Conservation (phyloP, 64 coral and sea anemone species). For the Dendronephthya gigantea region DNA sequence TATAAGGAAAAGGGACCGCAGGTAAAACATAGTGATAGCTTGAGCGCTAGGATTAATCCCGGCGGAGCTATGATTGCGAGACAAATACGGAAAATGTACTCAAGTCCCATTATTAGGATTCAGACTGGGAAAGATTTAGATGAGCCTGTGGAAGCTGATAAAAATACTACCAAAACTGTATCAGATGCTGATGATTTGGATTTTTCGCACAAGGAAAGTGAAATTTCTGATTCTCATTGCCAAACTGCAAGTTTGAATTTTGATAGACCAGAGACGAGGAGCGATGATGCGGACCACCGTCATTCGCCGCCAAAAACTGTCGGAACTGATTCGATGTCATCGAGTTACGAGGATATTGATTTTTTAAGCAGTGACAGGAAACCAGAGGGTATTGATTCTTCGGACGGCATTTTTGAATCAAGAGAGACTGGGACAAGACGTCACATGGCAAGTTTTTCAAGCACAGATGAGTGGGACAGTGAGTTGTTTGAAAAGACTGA, state of each 20-base stretch:
- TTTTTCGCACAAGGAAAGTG: neutral
- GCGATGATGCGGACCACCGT: neutral
- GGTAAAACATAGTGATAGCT: neutral
- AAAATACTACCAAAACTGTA: neutral
- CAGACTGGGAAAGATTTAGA: neutral
- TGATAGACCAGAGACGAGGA: neutral
- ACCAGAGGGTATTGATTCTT: neutral
- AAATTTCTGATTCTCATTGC: neutral
- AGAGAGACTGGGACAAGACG: neutral
- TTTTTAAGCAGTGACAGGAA: neutral
- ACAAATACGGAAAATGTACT: neutral
- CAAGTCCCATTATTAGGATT: neutral
- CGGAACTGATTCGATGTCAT: neutral
- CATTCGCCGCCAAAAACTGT: neutral
- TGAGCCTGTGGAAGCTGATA: neutral
- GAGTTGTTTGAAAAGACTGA: neutral
- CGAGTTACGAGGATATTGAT: neutral
- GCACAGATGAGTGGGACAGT: neutral
- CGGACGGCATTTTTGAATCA: neutral
- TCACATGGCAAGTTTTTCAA: neutral
- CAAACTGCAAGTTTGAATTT: neutral
- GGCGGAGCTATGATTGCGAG: neutral
- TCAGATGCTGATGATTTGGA: neutral
- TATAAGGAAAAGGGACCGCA: too few relatives aligned
- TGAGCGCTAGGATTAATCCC: neutral